phyloP scores from a whole-genome alignment of 2,888 invertebrate species.

The Fragum sueziense region DNA sequence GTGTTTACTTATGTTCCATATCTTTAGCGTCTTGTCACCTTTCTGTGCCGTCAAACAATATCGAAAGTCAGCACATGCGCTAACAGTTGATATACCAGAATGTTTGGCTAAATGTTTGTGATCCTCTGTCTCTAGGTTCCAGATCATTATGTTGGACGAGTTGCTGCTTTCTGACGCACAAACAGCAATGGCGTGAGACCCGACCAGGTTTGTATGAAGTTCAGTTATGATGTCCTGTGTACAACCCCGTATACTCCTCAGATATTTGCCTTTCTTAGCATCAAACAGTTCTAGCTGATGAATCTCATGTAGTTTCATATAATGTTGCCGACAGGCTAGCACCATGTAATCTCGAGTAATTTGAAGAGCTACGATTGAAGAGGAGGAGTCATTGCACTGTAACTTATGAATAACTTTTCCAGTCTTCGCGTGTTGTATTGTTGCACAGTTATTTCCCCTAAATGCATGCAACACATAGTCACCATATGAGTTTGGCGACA shows the following conservation, averaged over 20 bases:
- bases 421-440: constrained; percentile 72
- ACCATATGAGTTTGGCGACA: constrained; percentile 70
- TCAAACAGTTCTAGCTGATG: constrained; percentile 79
- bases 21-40: constrained; percentile 73
- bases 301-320: constrained; percentile 77
- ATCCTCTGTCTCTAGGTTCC: constrained; percentile 81
- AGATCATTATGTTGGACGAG: constrained; percentile 78
- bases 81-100: constrained; percentile 71
- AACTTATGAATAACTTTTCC: constrained; percentile 75
- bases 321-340: constrained; percentile 75
- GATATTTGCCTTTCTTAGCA: constrained; percentile 71
- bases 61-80: constrained; percentile 77
- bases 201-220: constrained; percentile 74
- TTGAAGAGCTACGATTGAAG: constrained; percentile 76
- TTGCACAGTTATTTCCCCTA: constrained; percentile 73
- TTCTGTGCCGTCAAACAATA: constrained; percentile 76
- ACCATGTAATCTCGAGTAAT: constrained; percentile 78
- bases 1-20: constrained; percentile 78
- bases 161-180: constrained; percentile 71
- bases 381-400: constrained; percentile 72
- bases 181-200: constrained; percentile 78
- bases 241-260: constrained; percentile 79
- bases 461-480: constrained; percentile 77
- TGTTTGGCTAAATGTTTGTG: constrained; percentile 81
- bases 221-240: constrained; percentile 72